Conservation (phyloP, 2,797 vertebrate genomes). For the Anguilla obscura region DNA sequence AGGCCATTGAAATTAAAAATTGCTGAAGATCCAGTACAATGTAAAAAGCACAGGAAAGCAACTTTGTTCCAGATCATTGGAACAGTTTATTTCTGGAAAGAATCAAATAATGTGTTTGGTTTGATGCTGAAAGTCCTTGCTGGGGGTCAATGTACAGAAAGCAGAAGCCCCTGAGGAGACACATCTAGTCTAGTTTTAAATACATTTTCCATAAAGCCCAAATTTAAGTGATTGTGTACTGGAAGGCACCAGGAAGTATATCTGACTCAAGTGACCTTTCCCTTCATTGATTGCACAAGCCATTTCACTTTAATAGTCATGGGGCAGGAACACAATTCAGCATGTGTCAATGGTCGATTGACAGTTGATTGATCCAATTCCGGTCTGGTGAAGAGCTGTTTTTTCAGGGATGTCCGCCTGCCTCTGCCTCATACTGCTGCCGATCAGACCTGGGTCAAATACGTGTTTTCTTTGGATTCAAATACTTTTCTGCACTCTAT, state of each 20-base stretch:
- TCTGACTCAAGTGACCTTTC: background rate
- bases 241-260: background rate
- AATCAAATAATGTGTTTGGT: background rate
- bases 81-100: background rate
- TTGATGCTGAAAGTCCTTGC: background rate
- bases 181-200: background rate
- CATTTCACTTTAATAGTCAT: background rate
- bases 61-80: no score
- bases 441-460: no score
- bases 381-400: background rate
- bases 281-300: background rate
- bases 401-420: background rate
- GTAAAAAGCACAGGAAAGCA: no score
- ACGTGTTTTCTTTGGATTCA: no score
- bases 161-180: background rate
- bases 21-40: no score
- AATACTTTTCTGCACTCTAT: no score
- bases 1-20: no score
- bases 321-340: background rate
- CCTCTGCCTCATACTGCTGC: background rate
- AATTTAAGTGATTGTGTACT: no score
- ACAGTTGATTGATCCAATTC: background rate
- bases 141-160: background rate
- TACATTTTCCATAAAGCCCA: background rate
- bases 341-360: background rate